Percentiles rank a stretch among this genome's conserved stretches.
These are phyloP conservation scores for Oryctolagus cuniculus DNA, from an alignment of 2,113 vertebrate genomes.

Conservation along the genomic window mOryCun1.1 NC_091443.1:59352501-59353000, in stretches of 20 bases:
- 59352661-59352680: conserved; percentile 84
- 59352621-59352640: conserved; percentile 79
- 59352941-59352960: conserved; percentile 9
- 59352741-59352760: conserved; percentile 83
- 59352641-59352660: conserved; percentile 82
- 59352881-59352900: conserved; percentile 16
- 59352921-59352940: conserved; percentile 61
- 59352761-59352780: conserved; percentile 80
- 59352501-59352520: conserved; percentile 76
- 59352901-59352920: conserved; percentile 39
- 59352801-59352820: conserved; percentile 77
- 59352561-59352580: conserved; percentile 69
- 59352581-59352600: conserved; percentile 76
- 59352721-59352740: conserved; percentile 85
- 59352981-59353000: conserved; percentile 37
- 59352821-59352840: conserved; percentile 71
- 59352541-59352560: conserved; percentile 70
- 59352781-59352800: conserved; percentile 83
- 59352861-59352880: conserved; percentile 76
- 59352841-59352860: conserved; percentile 71
- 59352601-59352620: conserved; percentile 61
- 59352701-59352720: conserved; percentile 82
- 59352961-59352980: conserved; percentile 35
- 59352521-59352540: conserved; percentile 81
- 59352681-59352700: conserved; percentile 85